Conservation (phyloP, 2,113 vertebrate species). For the Rhynchomys soricoides region DNA sequence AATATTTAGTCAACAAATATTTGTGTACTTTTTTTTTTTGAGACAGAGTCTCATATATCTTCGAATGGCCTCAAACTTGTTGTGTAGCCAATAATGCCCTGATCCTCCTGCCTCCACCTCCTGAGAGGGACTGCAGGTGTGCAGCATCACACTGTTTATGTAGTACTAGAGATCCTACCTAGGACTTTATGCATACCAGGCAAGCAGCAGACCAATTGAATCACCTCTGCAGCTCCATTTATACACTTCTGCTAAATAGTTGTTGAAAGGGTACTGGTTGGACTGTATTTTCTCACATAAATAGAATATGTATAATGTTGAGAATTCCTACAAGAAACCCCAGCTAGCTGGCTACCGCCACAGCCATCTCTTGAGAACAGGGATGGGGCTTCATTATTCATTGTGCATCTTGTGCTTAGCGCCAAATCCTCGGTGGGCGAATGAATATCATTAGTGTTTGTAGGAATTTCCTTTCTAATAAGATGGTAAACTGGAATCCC, state of each 20-base stretch:
- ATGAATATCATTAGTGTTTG: neutral
- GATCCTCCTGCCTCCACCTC: neutral
- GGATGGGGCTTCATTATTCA: neutral
- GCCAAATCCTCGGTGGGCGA: neutral
- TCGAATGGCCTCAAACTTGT: neutral
- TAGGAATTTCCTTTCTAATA: conserved; percentile 30
- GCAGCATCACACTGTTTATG: too few relatives aligned
- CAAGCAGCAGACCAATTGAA: neutral
- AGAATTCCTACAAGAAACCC: conserved; percentile 20
- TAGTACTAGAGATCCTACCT: neutral
- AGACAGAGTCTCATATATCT: neutral
- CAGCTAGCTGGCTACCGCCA: neutral
- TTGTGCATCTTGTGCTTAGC: neutral
- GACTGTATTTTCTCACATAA: neutral
- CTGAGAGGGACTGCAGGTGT: neutral
- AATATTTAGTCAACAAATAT: conserved; percentile 33
- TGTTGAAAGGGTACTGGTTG: neutral
- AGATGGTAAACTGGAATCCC: neutral
- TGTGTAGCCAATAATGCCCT: neutral
- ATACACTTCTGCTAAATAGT: neutral
- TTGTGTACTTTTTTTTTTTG: neutral
- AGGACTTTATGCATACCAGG: neutral
- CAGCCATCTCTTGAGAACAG: conserved; percentile 9
- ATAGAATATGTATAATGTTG: neutral
- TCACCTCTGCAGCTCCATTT: neutral